A percentile compares a stretch with the other conserved stretches of the same genome.
phyloP scores from a whole-genome alignment of 2,888 invertebrate genomes.

The Electrophaes corylata region DNA sequence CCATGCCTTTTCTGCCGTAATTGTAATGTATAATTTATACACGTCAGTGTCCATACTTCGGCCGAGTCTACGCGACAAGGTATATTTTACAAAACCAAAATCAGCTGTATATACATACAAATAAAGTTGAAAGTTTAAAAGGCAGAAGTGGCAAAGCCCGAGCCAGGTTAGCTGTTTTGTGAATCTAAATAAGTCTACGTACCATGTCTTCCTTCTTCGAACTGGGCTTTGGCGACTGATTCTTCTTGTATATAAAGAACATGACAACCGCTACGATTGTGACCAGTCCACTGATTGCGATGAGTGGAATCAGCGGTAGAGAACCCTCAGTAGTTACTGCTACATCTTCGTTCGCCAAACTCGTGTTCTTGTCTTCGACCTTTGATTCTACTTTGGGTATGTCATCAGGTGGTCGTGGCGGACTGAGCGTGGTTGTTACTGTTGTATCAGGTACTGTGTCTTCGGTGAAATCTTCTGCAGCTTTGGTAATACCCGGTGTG shows the following conservation, averaged over 20 bases:
- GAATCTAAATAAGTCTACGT: slow-evolving; percentile 45
- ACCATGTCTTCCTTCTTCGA: slow-evolving; percentile 90
- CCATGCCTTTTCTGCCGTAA: no score
- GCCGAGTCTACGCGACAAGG: no score
- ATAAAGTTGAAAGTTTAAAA: no score
- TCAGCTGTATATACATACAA: no score
- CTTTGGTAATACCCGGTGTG: slow-evolving; percentile 55
- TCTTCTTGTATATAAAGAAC: slow-evolving; percentile 88
- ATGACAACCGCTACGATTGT: slow-evolving; percentile 87
- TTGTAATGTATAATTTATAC: no score
- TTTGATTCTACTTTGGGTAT: slow-evolving; percentile 51
- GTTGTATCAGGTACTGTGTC: slow-evolving; percentile 68
- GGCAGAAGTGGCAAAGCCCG: no score
- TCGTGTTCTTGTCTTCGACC: slow-evolving; percentile 54
- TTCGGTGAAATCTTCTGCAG: slow-evolving; percentile 52
- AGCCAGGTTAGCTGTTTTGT: no score
- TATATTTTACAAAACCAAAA: no score
- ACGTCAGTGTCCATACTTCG: no score
- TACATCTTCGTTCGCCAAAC: slow-evolving; percentile 59
- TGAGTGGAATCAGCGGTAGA: slow-evolving; percentile 88
- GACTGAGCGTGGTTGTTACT: slow-evolving; percentile 51
- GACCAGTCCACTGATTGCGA: slow-evolving; percentile 88
- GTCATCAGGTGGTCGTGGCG: slow-evolving; percentile 57
- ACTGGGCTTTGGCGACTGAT: slow-evolving; percentile 86
- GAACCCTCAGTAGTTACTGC: slow-evolving; percentile 80